These are phyloP conservation scores for Okamejei kenojei DNA, from an alignment of 2,797 vertebrate genomes.

Conservation along the genomic window DNA sequence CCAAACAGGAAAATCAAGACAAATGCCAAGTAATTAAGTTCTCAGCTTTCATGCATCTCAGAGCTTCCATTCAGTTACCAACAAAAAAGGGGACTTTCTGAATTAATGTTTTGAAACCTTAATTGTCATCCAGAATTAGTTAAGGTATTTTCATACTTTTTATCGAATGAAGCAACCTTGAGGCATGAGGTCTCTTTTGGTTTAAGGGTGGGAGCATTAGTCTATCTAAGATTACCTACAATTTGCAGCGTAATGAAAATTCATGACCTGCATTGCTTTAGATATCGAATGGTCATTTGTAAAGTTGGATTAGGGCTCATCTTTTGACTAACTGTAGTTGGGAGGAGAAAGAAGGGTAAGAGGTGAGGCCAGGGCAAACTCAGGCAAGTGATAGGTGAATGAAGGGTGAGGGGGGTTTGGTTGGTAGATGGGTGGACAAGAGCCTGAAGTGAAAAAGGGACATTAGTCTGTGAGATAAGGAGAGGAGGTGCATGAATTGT, in stretches of 20 bases:
- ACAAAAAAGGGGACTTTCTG: not conserved
- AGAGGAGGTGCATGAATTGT: too few species aligned
- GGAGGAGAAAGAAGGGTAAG: too few species aligned
- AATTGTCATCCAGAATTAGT: not conserved
- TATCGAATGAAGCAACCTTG: not conserved
- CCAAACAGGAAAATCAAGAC: not conserved
- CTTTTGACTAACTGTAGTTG: too few species aligned
- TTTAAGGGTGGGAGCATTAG: not conserved
- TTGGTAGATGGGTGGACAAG: too few species aligned
- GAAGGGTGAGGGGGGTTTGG: too few species aligned
- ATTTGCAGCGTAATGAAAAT: not conserved
- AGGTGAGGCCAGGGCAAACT: too few species aligned
- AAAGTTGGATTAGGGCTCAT: too few species aligned
- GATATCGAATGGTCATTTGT: not conserved
- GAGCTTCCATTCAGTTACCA: not conserved
- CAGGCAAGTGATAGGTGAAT: too few species aligned
- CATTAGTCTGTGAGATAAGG: too few species aligned
- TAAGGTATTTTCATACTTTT: not conserved
- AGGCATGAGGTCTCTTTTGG: not conserved
- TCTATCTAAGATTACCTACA: not conserved
- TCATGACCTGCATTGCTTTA: not conserved
- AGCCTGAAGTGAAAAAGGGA: too few species aligned
- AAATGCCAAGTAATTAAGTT: not conserved
- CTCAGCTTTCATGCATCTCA: not conserved
- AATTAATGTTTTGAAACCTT: not conserved